Evolutionary conservation across 2,797 vertebrate species (phyloP).

Genomic region (Galagoides demidoff): DNA sequence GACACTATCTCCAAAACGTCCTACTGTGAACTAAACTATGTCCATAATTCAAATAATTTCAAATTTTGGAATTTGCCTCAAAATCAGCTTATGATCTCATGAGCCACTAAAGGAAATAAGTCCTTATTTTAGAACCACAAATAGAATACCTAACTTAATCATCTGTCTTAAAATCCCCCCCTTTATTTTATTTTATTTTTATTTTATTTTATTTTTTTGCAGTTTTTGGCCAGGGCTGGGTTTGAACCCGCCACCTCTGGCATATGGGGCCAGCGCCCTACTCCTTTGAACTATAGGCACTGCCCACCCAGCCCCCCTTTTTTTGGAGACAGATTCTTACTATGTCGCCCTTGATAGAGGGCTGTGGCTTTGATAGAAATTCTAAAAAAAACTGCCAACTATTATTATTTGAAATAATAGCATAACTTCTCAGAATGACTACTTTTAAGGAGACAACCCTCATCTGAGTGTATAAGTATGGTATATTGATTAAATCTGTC

Average conservation of each 20-base stretch:
- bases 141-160: conserved; percentile 12
- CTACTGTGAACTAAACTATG: not conserved
- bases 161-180: not conserved
- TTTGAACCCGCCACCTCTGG: too few species aligned
- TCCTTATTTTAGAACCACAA: not conserved
- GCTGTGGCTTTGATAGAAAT: conserved; percentile 41
- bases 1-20: not conserved
- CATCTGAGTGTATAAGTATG: conserved; percentile 16
- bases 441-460: not conserved
- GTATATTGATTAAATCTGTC: conserved; percentile 19
- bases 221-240: too few species aligned
- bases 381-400: not conserved
- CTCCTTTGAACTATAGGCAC: too few species aligned
- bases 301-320: not conserved
- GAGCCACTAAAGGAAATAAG: conserved; percentile 7
- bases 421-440: conserved; percentile 41
- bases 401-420: not conserved
- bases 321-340: too few species aligned
- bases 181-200: too few species aligned
- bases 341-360: not conserved
- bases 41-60: conserved; percentile 1
- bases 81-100: conserved; percentile 27
- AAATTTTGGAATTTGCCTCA: conserved; percentile 31
- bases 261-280: too few species aligned
- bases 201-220: too few species aligned